Conservation (phyloP, 2,888 invertebrate genomes). For the Toxonevra muliebris region DNA sequence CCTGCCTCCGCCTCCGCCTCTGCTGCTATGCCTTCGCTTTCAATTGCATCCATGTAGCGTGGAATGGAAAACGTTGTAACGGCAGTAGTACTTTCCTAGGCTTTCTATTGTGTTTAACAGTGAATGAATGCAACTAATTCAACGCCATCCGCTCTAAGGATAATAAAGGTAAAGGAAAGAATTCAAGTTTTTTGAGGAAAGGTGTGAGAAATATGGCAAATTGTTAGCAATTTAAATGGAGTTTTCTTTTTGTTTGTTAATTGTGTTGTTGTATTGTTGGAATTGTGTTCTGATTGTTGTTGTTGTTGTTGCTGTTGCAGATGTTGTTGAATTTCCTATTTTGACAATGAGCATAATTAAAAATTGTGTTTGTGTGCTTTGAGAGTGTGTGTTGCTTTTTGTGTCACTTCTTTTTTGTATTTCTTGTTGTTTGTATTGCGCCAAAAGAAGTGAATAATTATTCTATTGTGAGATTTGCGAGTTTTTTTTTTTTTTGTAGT, state of each 20-base stretch:
- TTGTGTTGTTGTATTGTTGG: not conserved
- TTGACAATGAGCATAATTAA: slow-evolving; percentile 28
- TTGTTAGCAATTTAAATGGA: slow-evolving; percentile 26
- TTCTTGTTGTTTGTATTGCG: too few relatives aligned
- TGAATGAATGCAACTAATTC: slow-evolving; percentile 20
- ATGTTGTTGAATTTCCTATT: slow-evolving; percentile 3
- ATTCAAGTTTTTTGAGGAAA: not conserved
- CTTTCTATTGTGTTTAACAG: not conserved
- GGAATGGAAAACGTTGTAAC: not conserved
- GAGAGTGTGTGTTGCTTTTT: too few relatives aligned
- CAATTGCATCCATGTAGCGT: not conserved
- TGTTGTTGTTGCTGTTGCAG: slow-evolving; percentile 5
- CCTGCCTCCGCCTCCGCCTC: not conserved
- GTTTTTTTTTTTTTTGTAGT: too few relatives aligned
- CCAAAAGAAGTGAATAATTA: too few relatives aligned
- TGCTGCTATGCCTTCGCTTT: not conserved
- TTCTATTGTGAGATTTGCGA: too few relatives aligned
- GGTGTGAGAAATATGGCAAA: not conserved
- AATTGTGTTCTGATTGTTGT: slow-evolving; percentile 9
- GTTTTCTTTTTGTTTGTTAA: slow-evolving; percentile 2
- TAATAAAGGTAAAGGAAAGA: not conserved
- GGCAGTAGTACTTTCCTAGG: not conserved
- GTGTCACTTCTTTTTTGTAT: too few relatives aligned
- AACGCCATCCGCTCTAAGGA: slow-evolving; percentile 14
- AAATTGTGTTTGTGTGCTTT: not conserved